Base-by-base conservation (phyloP, 2,888 invertebrate genomes). In the Platycnemis pennipes region DNA sequence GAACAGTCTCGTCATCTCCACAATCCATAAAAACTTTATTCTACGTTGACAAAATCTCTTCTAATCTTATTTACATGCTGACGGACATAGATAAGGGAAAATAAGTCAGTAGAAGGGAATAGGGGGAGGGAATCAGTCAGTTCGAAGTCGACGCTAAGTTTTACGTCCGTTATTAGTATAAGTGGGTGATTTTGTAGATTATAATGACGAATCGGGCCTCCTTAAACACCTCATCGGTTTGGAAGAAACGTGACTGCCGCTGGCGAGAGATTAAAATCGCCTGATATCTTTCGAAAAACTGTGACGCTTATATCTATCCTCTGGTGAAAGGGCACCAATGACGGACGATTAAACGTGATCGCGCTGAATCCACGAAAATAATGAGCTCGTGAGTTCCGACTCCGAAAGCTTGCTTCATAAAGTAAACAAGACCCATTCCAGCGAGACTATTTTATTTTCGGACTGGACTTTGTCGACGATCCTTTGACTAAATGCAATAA, bases 291-390 rank as follows among this genome's bases (percentile, higher is more conserved):
- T 77, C 13, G 77, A 77, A 37, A 77, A 77, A 77, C 37, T 77
- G 11, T 77, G 77, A 77, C 77, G 77, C 77, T 77, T 16, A 77
- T 37, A 77, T 77, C 77, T 77, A 31, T 37, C 77, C 77, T 13
- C 37, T 37, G 37, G 37, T 77, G 37, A 37, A 77, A 37, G 77
- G 77, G 77, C 77, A 77, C 31, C 77, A 37, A 77, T 77, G 77
- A 77, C 77, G 37, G 16, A 77, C 77, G 31, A 77, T 77, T 77
- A 77, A 77, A 26, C 77, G 77, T 77, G 77, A 77, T 4, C 77
- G 77, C 22, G 77, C 77, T 37, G 11, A 13, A 37, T 77, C 37
- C 77, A 77, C 77, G 77, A 77, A 77, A 37, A 77, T 77, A 77
- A 77, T 37, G 77, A 37, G 77, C 37, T 77, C 77, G 37, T 77